A percentile compares a stretch with the other conserved stretches of the same genome.
These are phyloP conservation scores for Zeuzera pyrina DNA, from an alignment of 2,888 invertebrate genomes.

Conservation along the genomic window DNA sequence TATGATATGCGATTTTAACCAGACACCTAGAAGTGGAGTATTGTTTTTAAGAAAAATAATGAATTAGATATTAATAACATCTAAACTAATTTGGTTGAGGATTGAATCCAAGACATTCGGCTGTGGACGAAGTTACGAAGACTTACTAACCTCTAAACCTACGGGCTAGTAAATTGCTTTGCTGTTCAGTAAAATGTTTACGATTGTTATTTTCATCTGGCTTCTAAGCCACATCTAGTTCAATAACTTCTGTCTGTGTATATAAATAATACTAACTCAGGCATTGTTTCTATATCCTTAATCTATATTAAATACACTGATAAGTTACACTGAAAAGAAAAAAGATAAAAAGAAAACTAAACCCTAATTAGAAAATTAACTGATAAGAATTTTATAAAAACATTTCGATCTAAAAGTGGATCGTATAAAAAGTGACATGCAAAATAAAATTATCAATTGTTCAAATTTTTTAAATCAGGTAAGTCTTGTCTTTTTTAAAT, in stretches of 20 bases:
- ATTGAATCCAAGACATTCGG: too few species aligned
- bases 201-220: too few species aligned
- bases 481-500: conserved; percentile 9
- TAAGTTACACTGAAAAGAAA: conserved; percentile 32
- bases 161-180: too few species aligned
- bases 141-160: too few species aligned
- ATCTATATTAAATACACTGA: conserved; percentile 21
- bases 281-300: conserved; percentile 45
- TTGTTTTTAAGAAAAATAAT: too few species aligned
- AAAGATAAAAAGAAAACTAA: conserved; percentile 45
- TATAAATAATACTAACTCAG: conserved; percentile 42
- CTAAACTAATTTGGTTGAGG: too few species aligned
- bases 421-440: conserved; percentile 41
- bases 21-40: too few species aligned
- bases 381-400: conserved; percentile 60
- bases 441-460: conserved; percentile 22
- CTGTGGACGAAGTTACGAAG: too few species aligned
- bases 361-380: conserved; percentile 46
- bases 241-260: neutral
- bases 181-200: too few species aligned
- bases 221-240: too few species aligned
- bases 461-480: conserved; percentile 18
- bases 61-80: too few species aligned
- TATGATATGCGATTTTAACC: too few species aligned
- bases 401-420: conserved; percentile 48